phyloP scores from a whole-genome alignment of 1,140 invertebrate genomes.

The Amphibalanus amphitrite region DNA sequence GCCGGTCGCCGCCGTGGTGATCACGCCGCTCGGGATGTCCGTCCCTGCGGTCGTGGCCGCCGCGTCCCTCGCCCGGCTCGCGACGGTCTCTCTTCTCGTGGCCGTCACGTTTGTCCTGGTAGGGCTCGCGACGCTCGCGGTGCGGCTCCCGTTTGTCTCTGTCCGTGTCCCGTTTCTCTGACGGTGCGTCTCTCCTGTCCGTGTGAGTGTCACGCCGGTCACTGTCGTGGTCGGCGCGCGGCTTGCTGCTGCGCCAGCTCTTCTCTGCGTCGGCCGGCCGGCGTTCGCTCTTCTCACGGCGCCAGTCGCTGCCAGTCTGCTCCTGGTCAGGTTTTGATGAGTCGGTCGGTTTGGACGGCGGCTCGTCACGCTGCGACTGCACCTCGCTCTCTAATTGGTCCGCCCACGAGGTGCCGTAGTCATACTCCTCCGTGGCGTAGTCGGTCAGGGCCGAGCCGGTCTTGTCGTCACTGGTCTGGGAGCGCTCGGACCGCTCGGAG shows the following conservation, averaged over 20 bases:
- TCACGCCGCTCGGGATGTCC: background rate
- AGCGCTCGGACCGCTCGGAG: no score
- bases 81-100: background rate
- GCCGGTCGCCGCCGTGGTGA: background rate
- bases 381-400: slow-evolving; percentile 3
- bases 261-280: background rate
- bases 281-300: background rate
- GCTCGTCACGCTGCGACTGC: background rate
- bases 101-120: background rate
- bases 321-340: background rate
- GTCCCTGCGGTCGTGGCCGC: no score
- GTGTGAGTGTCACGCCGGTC: background rate
- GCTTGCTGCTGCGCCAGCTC: background rate
- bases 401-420: background rate
- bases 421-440: background rate
- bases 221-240: background rate
- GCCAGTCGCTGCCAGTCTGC: background rate
- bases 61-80: background rate
- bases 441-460: background rate
- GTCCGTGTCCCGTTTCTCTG: background rate
- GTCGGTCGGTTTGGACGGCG: background rate
- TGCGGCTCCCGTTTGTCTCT: background rate
- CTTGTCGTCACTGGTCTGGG: background rate
- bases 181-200: background rate
- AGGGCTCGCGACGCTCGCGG: no score